Conservation (phyloP, 1,140 invertebrate species). For the Paramacrobiotus metropolitanus region DNA sequence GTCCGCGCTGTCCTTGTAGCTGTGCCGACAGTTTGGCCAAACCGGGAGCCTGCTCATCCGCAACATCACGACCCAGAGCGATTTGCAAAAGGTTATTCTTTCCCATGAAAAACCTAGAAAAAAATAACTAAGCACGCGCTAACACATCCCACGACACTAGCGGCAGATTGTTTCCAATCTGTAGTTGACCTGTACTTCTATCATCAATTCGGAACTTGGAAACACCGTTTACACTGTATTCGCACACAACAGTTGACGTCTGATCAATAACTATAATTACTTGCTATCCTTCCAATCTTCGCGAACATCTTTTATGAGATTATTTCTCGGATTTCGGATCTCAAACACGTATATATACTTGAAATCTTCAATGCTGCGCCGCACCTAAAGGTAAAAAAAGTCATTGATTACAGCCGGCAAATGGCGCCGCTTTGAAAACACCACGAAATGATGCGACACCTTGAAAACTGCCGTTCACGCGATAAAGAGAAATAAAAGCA, state of each 20-base stretch:
- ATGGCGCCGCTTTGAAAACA: too few relatives aligned
- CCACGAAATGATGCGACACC: not conserved
- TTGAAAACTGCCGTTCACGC: not conserved
- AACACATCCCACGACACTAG: too few relatives aligned
- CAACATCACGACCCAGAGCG: constrained; percentile 57
- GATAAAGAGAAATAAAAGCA: constrained; percentile 3
- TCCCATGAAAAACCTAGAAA: constrained; percentile 69
- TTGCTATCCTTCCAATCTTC: constrained; percentile 55
- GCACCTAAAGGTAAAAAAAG: constrained; percentile 28
- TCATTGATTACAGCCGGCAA: constrained; percentile 1
- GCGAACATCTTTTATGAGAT: constrained; percentile 59
- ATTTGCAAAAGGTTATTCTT: constrained; percentile 91
- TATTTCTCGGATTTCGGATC: constrained; percentile 74
- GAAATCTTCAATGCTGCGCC: constrained; percentile 53
- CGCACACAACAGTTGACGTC: too few relatives aligned
- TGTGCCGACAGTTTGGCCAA: constrained; percentile 44
- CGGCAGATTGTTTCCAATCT: too few relatives aligned
- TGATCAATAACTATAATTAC: constrained; percentile 17
- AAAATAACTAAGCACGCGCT: constrained; percentile 7
- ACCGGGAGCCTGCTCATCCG: constrained; percentile 57
- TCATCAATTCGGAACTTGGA: too few relatives aligned
- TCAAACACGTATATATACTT: constrained; percentile 66
- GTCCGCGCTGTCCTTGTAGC: constrained; percentile 66
- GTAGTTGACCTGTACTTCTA: too few relatives aligned
- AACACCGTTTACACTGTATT: too few relatives aligned